Evolutionary conservation across 2,113 vertebrate genomes (phyloP), one percentile per base, ranked within the genome.

Genomic region (Lophius piscatorius): DNA sequence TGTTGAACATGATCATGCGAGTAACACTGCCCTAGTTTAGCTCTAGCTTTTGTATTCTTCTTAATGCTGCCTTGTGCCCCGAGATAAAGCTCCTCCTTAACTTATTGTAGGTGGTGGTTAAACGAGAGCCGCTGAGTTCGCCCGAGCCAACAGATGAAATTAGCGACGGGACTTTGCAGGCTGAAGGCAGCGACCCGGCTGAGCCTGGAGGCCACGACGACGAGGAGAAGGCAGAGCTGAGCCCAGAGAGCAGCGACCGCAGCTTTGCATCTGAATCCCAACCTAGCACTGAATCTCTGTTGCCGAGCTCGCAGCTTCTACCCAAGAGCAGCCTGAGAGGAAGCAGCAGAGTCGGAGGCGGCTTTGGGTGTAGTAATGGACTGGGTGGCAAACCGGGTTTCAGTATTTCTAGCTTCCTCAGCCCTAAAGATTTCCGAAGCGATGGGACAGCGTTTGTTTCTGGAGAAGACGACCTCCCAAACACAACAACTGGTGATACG

Each of bases 201-300:
- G 87, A 82, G 59, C 78, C 78, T 0, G 77, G 70, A 11, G 60
- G 82, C n/a, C 78, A 29, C 29, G 97, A 95, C 72, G 93, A 95
- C 40, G 92, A 93, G 0, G 96, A 96, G 79, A 98, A 99, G 81
- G 94, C 95, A 31, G 96, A 97, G 77, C 91, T 96, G 76, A 99
- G 97, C 76, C 96, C 97, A 0, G 94, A 96, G 70, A 95, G 96
- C 85, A 98, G 97, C 0, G 96, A 99, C 34, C 94, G 94, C 13
- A 97, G 96, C 81, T 96, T 96, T 65, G 94, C 93, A 0, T 80
- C 80, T 6, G 95, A 98, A 48, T 94, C 95, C 0, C 96, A 95
- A 79, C 94, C 94, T 24, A 95, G 93, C 75, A 94, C 95, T 0
- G 93, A 95, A 34, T 92, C 95, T 0, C 94, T 96, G 86, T 94